These are phyloP conservation scores for Melanocharis versteri DNA, from an alignment of 2,113 vertebrate species.

Conservation along the genomic window DNA sequence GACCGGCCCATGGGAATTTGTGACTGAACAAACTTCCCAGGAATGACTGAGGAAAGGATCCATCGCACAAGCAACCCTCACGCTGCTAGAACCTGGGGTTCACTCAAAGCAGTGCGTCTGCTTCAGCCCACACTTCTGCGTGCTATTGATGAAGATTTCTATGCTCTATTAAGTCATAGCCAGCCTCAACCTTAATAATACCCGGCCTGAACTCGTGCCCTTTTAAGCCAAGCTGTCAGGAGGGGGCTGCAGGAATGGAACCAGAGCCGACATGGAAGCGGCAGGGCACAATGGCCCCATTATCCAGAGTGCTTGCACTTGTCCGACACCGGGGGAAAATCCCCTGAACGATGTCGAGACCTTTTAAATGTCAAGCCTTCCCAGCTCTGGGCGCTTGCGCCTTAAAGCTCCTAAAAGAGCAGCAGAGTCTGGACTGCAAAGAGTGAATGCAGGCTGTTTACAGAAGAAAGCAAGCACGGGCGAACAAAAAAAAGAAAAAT, in stretches of 20 bases:
- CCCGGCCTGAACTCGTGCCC: neutral
- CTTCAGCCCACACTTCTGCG: neutral
- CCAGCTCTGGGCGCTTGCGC: neutral
- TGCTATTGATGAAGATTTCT: neutral
- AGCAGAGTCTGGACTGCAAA: neutral
- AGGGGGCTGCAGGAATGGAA: constrained; percentile 9
- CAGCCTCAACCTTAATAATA: neutral
- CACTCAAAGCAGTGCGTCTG: neutral
- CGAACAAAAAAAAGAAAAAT: neutral
- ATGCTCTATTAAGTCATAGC: neutral
- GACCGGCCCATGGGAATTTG: accelerated
- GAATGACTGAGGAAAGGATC: neutral
- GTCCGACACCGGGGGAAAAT: neutral
- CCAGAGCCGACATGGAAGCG: neutral
- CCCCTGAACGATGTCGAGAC: constrained; percentile 46
- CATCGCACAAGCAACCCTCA: accelerated
- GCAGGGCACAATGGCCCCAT: constrained; percentile 44
- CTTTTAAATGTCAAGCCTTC: constrained; percentile 69
- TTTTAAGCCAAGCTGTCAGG: neutral
- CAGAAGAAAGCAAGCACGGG: neutral
- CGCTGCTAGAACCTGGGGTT: neutral
- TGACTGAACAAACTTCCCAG: accelerated
- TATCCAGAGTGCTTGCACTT: constrained; percentile 25
- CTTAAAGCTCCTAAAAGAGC: constrained; percentile 29
- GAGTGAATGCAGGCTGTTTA: neutral